A percentile compares a stretch with the other conserved stretches of the same genome.
Evolutionary conservation across 2,113 vertebrate genomes (phyloP).

Genomic region (Paratilapia polleni): DNA sequence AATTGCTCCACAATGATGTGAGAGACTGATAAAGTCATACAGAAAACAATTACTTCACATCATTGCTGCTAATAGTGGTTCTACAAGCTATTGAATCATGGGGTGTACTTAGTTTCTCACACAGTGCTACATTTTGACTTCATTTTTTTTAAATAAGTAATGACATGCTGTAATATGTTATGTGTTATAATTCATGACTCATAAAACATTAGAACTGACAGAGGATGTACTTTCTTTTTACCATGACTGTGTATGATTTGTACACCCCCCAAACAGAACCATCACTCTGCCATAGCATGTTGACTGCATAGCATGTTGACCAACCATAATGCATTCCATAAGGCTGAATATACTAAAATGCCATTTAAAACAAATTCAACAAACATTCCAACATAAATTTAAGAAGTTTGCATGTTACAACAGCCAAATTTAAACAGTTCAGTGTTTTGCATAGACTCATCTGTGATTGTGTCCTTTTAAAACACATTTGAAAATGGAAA

Average conservation of each 20-base stretch:
- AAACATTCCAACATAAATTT: neutral
- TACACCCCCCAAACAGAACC: neutral
- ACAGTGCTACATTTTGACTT: neutral
- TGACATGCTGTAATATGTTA: too few relatives aligned
- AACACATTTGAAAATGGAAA: neutral
- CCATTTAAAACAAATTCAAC: neutral
- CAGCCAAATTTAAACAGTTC: neutral
- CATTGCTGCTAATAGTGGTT: neutral
- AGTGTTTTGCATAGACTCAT: neutral
- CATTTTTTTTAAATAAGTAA: accelerated
- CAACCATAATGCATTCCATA: neutral
- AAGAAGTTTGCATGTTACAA: neutral
- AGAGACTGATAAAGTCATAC: neutral
- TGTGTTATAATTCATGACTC: too few relatives aligned
- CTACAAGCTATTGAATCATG: neutral
- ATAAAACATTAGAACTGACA: too few relatives aligned
- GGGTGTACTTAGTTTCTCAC: neutral
- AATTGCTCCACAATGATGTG: neutral
- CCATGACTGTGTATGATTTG: neutral
- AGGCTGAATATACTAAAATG: neutral
- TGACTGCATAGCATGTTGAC: neutral
- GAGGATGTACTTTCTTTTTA: neutral
- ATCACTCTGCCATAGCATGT: neutral
- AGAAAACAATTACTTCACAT: neutral
- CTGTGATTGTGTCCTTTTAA: neutral